Evolutionary conservation across 2,888 invertebrate species (phyloP).

Genomic region (Bimastos eiseni): DNA sequence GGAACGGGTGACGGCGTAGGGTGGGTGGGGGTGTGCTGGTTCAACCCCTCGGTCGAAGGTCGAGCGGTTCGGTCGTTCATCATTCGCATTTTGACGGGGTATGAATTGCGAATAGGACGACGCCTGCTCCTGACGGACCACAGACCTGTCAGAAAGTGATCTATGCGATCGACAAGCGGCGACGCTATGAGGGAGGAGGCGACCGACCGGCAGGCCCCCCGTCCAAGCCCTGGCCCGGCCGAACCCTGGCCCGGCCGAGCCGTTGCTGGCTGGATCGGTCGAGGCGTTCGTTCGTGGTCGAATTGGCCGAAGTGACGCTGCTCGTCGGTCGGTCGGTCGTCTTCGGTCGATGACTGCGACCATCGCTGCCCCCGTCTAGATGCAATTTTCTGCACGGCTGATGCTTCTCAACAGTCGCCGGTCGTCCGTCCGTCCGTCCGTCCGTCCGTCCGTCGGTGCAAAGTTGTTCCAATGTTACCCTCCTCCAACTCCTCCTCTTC

Average conservation of each 20-base stretch:
- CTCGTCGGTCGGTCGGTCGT: background rate
- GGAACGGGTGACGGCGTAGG: background rate
- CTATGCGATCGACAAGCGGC: slow-evolving; percentile 13
- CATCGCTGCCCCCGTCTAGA: background rate
- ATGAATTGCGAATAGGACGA: slow-evolving; percentile 18
- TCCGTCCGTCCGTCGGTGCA: background rate
- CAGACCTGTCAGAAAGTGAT: slow-evolving; percentile 6
- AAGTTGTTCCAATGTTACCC: background rate
- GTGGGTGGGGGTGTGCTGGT: background rate
- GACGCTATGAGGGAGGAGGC: background rate
- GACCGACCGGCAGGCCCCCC: no score
- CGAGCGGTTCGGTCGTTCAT: slow-evolving; percentile 24
- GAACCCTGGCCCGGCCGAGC: no score
- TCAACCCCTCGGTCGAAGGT: slow-evolving; percentile 19
- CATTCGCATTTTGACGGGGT: slow-evolving; percentile 21
- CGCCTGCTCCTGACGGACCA: background rate
- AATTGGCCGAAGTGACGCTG: background rate
- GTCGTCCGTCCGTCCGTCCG: no score
- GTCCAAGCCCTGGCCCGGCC: no score
- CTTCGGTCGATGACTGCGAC: background rate
- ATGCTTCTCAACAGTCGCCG: background rate
- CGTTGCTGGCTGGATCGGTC: background rate
- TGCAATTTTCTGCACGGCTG: slow-evolving; percentile 17
- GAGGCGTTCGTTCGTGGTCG: slow-evolving; percentile 15
- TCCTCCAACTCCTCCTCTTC: background rate